A percentile compares a stretch with the other conserved stretches of the same genome.
These are phyloP conservation scores for Mylabris sibirica DNA, from an alignment of 2,888 invertebrate species.

Conservation along the genomic window DNA sequence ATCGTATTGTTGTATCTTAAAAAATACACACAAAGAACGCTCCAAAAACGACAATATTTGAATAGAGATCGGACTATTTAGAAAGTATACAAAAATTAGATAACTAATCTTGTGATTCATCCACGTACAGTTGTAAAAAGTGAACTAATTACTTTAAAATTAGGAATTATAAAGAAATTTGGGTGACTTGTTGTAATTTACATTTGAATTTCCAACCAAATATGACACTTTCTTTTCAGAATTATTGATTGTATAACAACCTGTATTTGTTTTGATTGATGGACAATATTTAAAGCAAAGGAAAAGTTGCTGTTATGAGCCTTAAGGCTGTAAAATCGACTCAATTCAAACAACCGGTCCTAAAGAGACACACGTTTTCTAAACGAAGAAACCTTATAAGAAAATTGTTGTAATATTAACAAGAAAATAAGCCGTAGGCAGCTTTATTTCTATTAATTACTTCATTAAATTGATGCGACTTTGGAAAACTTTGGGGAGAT, in stretches of 20 bases:
- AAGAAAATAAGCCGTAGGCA: not conserved
- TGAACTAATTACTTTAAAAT: not conserved
- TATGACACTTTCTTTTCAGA: not conserved
- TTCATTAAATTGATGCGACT: too few relatives aligned
- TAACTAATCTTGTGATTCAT: not conserved
- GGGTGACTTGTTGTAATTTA: too few relatives aligned
- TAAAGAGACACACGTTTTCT: not conserved
- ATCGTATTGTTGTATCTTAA: too few relatives aligned
- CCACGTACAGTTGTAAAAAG: not conserved
- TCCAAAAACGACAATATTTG: conserved; percentile 4
- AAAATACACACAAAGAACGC: not conserved
- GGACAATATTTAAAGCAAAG: not conserved
- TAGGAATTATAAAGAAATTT: too few relatives aligned
- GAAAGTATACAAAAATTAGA: not conserved
- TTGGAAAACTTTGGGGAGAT: too few relatives aligned
- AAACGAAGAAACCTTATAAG: not conserved
- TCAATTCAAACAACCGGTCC: conserved; percentile 1
- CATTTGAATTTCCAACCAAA: not conserved
- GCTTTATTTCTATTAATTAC: not conserved
- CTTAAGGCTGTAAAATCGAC: not conserved
- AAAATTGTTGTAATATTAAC: not conserved
- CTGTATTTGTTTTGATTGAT: not conserved
- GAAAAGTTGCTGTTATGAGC: not conserved
- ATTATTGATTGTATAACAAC: not conserved
- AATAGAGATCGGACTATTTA: not conserved